Base-by-base conservation (phyloP, 1,140 invertebrate species). In the Phymorhynchus buccinoides region DNA sequence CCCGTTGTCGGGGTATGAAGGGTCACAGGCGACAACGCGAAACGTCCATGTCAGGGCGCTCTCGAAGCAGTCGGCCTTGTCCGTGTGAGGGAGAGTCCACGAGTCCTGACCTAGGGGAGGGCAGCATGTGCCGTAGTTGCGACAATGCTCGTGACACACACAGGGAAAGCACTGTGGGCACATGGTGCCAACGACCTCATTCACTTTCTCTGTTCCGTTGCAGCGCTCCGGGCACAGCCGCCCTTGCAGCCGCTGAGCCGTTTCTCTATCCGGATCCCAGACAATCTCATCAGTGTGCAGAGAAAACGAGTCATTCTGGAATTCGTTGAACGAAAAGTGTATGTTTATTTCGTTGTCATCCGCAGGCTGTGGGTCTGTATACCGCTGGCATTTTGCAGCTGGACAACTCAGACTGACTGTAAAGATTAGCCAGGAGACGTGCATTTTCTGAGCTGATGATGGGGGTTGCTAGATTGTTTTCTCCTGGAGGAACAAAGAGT, bases 91-190 rank as follows among this genome's bases (percentile, higher is more conserved):
- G 22, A 41, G 1, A 9, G 9, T 9, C 75, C 75, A 78, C 16
- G 22, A 6, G 22, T 41, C 22, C 39, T n/a, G 27, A 4, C 0
- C 39, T 27, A 27, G 56, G 22, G 56, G 56, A 62, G 56, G 56
- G n/a, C 56, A 62, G 22, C 56, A 62, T 22, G 56, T 62, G 12
- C 75, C 75, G 7, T 78, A 7, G 16, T 27, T 42, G 18, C 44
- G 27, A 37, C 75, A 78, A n/a, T n/a, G 27, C 14, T 39, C 37
- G 30, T 39, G 4, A 27, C 75, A 78, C 14, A 41, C n/a, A 41
- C 75, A 78, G n/a, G 75, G 75, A 37, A 78, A 78, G 27, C 75
- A 78, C 12, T 12, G 68, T 32, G 37, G 2, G 68, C 68, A 71
- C 30, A 12, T 7, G 68, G 6, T 27, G 56, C 12, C 56, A 6